Percentiles rank a stretch among this genome's conserved stretches.
These are phyloP conservation scores for Phania funesta DNA, from an alignment of 2,888 invertebrate species.

Conservation along the genomic window DNA sequence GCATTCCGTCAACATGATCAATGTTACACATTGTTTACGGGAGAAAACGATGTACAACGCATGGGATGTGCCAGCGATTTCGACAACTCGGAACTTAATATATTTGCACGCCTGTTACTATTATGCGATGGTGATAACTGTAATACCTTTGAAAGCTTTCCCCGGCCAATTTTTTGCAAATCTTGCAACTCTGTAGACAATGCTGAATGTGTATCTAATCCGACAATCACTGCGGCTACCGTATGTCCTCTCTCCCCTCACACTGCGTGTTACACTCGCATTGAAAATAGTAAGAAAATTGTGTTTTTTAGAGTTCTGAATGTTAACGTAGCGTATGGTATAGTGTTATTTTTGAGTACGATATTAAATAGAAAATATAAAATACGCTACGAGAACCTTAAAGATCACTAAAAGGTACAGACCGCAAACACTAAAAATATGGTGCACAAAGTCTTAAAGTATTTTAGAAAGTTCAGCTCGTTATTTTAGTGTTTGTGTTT, in stretches of 20 bases:
- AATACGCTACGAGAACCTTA: no score
- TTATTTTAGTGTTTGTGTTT: no score
- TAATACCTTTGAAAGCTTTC: constrained; percentile 71
- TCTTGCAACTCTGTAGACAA: constrained; percentile 71
- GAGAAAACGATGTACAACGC: constrained; percentile 59
- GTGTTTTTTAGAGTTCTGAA: no score
- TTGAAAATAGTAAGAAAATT: constrained; percentile 69
- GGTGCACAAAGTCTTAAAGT: no score
- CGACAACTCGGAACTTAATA: constrained; percentile 58
- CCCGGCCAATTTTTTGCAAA: constrained; percentile 61
- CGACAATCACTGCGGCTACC: rapidly evolving
- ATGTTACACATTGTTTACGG: constrained; percentile 74
- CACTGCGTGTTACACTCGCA: constrained; percentile 70
- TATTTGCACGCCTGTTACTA: constrained; percentile 70
- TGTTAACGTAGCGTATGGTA: no score
- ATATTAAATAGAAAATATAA: no score
- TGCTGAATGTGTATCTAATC: constrained; percentile 68
- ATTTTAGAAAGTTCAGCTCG: no score
- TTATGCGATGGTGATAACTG: constrained; percentile 74
- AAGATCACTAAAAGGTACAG: no score
- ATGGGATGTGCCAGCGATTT: constrained; percentile 76
- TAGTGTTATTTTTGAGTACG: no score
- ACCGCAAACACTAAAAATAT: no score
- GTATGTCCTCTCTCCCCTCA: constrained; percentile 70
- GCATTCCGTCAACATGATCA: constrained; percentile 72